These are phyloP conservation scores for Scophthalmus maximus DNA, from an alignment of 2,113 vertebrate species.

Conservation along the genomic window DNA sequence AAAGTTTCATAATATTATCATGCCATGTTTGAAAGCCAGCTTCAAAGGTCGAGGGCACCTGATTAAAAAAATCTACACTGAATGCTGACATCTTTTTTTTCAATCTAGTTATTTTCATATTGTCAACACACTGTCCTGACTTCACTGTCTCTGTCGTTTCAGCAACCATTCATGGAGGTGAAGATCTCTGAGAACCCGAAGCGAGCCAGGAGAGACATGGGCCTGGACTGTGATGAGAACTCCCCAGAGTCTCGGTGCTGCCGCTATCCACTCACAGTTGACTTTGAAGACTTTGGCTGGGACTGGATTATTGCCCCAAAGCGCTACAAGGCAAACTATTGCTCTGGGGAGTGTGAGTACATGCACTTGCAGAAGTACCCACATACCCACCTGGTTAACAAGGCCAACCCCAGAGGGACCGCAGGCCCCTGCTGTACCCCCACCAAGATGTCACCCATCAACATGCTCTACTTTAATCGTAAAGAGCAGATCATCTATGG, in stretches of 20 bases:
- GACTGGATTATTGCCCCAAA: constrained; percentile 99
- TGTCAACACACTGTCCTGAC: too few relatives aligned
- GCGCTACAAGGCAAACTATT: constrained; percentile 99
- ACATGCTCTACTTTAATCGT: constrained; percentile 98
- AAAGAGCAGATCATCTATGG: constrained; percentile 99
- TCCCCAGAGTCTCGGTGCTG: constrained; percentile 95
- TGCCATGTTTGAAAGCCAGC: constrained; percentile 51
- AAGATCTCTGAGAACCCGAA: constrained; percentile 93
- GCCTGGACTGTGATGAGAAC: constrained; percentile 96
- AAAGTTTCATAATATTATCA: constrained; percentile 66
- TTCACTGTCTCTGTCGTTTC: constrained; percentile 79
- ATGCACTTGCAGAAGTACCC: constrained; percentile 98
- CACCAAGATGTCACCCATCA: constrained; percentile 99
- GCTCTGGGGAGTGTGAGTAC: constrained; percentile 98
- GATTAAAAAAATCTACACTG: constrained; percentile 22
- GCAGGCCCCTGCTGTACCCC: constrained; percentile 98
- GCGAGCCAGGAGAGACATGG: constrained; percentile 90
- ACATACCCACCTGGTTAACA: constrained; percentile 96
- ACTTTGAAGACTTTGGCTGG: constrained; percentile 98
- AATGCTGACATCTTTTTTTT: constrained; percentile 15
- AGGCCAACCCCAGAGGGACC: constrained; percentile 93
- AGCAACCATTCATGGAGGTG: constrained; percentile 98
- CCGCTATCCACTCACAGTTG: constrained; percentile 95
- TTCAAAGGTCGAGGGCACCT: neutral
- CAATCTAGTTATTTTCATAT: neutral